Base-by-base conservation (phyloP, 2,888 invertebrate species). In the Matsumyia berberina region DNA sequence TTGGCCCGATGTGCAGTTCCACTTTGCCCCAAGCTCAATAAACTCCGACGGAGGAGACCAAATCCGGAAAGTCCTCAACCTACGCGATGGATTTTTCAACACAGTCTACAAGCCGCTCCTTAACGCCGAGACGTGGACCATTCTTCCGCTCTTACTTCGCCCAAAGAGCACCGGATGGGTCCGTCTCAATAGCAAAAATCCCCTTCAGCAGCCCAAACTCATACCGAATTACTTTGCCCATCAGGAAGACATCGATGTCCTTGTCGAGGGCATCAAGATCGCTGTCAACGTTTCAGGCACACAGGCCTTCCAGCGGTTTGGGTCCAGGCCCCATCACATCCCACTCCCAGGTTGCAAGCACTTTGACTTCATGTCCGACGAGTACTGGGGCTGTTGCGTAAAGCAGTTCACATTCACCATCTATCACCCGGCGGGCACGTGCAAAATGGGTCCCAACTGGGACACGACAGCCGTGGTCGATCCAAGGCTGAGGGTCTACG, bases 141-240 rank as follows among this genome's bases (percentile, higher is more conserved):
- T 97, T 82, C 91, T 97, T 31, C 97, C 97, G 0, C 91, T 97
- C 3, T 91, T 97, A 0, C 91, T 99, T 87, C 93, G 98, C 5
- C 97, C 99, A 0, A 95, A 95, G 89, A 98, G 98, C 89, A 94
- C 94, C 0, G 99, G 99, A 0, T 95, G 95, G 94, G 93, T 99
- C n/a, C 94, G 95, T 62, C 92, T 99, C 15, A 95, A 94, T 87
- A 96, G 96, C 57, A 94, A 93, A 39, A 96, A 98, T 91, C 98
- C 98, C 0, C 93, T 95, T 86, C 94, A 96, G 0, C 94, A 96
- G 83, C 98, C 98, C 0, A 94, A 95, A 11, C 95, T 99, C 69
- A 96, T 96, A 89, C 98, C 98, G 0, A 98, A 98, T 90, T 99
- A 99, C 90, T 96, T 99, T 89, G 95, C 96, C 0, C 95, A 97